Conservation (phyloP, 2,888 invertebrate genomes). For the Cheilosia vulpina region DNA sequence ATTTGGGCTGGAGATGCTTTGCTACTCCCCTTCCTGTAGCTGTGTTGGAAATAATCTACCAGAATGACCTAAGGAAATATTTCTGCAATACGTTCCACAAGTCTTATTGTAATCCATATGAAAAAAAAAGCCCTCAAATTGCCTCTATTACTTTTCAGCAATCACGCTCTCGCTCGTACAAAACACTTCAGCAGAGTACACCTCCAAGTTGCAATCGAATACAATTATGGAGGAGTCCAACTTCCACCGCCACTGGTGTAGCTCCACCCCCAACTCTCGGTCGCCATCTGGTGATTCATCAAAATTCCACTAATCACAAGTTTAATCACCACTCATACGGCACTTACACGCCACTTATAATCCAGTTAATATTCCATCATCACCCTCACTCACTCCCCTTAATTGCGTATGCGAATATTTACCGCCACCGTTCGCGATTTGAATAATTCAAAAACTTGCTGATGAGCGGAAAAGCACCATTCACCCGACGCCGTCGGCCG, state of each 20-base stretch:
- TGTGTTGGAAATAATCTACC: too few relatives aligned
- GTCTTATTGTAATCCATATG: too few relatives aligned
- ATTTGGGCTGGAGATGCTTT: too few relatives aligned
- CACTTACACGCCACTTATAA: slow-evolving; percentile 67
- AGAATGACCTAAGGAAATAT: too few relatives aligned
- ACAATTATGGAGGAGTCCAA: too few relatives aligned
- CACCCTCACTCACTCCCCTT: slow-evolving; percentile 66
- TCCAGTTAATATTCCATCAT: slow-evolving; percentile 74
- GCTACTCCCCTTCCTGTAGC: too few relatives aligned
- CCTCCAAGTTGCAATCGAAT: too few relatives aligned
- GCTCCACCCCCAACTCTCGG: slow-evolving; percentile 60
- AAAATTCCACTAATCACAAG: slow-evolving; percentile 46
- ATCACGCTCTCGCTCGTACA: too few relatives aligned
- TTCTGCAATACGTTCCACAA: too few relatives aligned
- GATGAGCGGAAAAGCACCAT: slow-evolving; percentile 59
- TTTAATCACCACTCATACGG: slow-evolving; percentile 56
- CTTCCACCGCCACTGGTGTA: not conserved
- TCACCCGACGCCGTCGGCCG: not conserved
- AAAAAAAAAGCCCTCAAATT: too few relatives aligned
- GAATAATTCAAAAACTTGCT: slow-evolving; percentile 70
- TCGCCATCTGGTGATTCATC: slow-evolving; percentile 20
- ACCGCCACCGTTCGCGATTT: slow-evolving; percentile 64
- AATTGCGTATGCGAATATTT: slow-evolving; percentile 66
- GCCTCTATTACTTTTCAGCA: too few relatives aligned
- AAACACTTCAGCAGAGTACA: too few relatives aligned